These are phyloP conservation scores for Zygothrica quintamaculata DNA, from an alignment of 2,888 invertebrate genomes.

Conservation along the genomic window DNA sequence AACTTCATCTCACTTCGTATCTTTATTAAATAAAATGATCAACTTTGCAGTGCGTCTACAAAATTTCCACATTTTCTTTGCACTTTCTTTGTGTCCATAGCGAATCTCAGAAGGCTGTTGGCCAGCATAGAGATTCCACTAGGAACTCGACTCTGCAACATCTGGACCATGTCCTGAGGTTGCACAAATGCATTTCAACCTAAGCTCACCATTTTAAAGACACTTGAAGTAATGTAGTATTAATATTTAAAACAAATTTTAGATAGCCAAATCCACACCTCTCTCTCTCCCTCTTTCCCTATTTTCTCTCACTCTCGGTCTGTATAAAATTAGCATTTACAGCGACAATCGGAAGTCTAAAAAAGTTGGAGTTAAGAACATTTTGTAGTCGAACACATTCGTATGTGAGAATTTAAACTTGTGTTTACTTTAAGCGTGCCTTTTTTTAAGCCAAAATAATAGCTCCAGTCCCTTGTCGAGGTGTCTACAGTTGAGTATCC, in stretches of 20 bases:
- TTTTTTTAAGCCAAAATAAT: background rate
- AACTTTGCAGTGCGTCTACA: constrained; percentile 45
- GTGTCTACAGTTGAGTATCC: constrained; percentile 45
- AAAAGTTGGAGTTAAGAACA: no score
- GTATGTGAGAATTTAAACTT: background rate
- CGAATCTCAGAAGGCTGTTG: constrained; percentile 15
- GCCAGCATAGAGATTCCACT: background rate
- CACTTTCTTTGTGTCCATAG: constrained; percentile 11
- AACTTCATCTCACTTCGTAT: constrained; percentile 17
- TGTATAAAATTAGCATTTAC: no score
- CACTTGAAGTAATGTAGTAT: no score
- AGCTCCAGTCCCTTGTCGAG: constrained; percentile 1
- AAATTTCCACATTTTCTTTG: constrained; percentile 1
- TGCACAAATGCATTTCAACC: no score
- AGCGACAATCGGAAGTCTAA: no score
- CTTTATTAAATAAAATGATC: constrained; percentile 67
- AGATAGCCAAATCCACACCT: background rate
- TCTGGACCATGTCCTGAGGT: constrained; percentile 15
- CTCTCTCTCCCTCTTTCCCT: background rate
- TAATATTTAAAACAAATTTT: no score
- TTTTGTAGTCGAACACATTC: no score
- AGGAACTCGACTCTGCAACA: background rate
- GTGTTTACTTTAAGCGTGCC: constrained; percentile 1
- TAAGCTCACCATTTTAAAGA: no score
- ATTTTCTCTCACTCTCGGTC: background rate